Conservation (phyloP, 2,113 vertebrate genomes). For the Rhinolophus ferrumequinum region DNA sequence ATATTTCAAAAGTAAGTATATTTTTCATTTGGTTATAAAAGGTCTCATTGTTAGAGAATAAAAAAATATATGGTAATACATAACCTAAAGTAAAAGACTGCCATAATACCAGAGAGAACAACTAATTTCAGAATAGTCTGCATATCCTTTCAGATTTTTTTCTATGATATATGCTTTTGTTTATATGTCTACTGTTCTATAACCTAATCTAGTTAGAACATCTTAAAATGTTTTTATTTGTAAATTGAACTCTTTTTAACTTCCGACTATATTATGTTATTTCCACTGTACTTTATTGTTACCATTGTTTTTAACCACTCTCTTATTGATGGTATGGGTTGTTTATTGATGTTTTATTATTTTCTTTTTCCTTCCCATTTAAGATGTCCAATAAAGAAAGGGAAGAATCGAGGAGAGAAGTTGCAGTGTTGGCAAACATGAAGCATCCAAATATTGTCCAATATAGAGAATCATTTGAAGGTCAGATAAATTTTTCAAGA, state of each 20-base stretch:
- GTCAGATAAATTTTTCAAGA: constrained; percentile 83
- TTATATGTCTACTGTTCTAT: background rate
- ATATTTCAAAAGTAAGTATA: constrained; percentile 93
- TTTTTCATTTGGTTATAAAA: constrained; percentile 41
- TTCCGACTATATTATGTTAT: constrained; percentile 45
- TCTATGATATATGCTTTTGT: background rate
- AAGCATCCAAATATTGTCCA: constrained; percentile 99
- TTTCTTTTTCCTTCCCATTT: constrained; percentile 57
- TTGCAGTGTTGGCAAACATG: constrained; percentile 98
- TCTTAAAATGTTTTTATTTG: background rate
- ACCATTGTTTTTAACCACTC: background rate
- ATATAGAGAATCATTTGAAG: constrained; percentile 99
- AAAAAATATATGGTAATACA: background rate
- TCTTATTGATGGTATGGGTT: background rate
- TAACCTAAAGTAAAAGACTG: background rate
- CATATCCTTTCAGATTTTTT: constrained; percentile 13
- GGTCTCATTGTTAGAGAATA: background rate
- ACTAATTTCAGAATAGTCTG: constrained; percentile 1
- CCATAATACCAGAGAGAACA: background rate
- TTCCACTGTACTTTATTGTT: background rate
- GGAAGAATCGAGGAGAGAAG: constrained; percentile 97
- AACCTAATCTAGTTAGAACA: background rate
- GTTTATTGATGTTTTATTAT: constrained; percentile 14
- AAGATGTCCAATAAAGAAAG: constrained; percentile 99
- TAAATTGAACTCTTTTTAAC: background rate